These are phyloP conservation scores for Andrena fulva DNA, from an alignment of 2,888 invertebrate genomes.

Conservation along the genomic window DNA sequence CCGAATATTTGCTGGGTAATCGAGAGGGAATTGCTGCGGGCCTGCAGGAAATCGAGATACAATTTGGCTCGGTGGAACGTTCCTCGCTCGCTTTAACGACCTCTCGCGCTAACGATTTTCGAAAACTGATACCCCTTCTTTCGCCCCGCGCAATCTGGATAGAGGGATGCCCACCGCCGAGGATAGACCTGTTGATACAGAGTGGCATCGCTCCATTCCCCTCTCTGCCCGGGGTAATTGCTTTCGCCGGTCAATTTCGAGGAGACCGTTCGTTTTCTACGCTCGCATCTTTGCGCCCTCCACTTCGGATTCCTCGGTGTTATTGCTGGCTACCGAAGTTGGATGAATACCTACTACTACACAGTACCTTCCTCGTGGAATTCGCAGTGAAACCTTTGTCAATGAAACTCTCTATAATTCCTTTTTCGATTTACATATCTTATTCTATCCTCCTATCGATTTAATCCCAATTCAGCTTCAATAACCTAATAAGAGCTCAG, in stretches of 20 bases:
- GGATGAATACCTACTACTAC: neutral
- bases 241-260: conserved; percentile 12
- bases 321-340: neutral
- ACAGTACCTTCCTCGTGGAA: neutral
- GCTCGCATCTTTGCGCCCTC: conserved; percentile 1
- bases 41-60: conserved; percentile 18
- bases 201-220: conserved; percentile 7
- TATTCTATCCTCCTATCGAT: too few species aligned
- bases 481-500: conserved; percentile 52
- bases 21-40: conserved; percentile 30
- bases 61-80: conserved; percentile 18
- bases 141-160: conserved; percentile 9
- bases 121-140: conserved; percentile 20
- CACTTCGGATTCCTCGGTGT: neutral
- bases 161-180: conserved; percentile 13
- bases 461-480: conserved; percentile 43
- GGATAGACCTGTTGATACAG: conserved; percentile 48
- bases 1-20: conserved; percentile 11
- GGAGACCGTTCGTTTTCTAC: neutral
- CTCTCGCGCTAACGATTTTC: conserved; percentile 12
- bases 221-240: neutral
- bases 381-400: too few species aligned
- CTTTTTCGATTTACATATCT: too few species aligned
- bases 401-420: too few species aligned
- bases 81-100: conserved; percentile 6